phyloP scores from a whole-genome alignment of 1,140 invertebrate species.

The Doryteuthis pealeii region DNA sequence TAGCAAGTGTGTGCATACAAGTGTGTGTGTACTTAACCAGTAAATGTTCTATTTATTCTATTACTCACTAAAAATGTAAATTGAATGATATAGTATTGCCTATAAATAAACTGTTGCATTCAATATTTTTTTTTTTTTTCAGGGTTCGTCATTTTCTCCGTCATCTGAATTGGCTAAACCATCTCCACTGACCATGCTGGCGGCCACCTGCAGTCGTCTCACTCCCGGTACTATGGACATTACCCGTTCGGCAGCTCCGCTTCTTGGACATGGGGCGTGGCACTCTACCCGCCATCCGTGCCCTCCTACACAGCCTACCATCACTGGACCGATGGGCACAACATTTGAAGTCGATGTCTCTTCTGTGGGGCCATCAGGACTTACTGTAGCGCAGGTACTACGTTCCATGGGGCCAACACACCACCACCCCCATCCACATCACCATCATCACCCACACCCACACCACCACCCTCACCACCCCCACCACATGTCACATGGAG shows the following conservation, averaged over 20 bases:
- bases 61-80: no score
- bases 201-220: conserved; percentile 20
- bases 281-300: conserved; percentile 15
- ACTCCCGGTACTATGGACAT: conserved; percentile 3
- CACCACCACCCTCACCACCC: conserved; percentile 22
- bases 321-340: neutral
- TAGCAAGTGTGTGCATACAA: no score
- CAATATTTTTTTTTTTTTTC: neutral
- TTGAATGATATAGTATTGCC: no score
- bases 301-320: conserved; percentile 18
- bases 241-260: neutral
- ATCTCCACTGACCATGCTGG: conserved; percentile 17
- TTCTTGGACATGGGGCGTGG: neutral
- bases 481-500: conserved; percentile 18
- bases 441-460: conserved; percentile 19
- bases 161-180: conserved; percentile 1
- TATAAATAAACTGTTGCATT: no score
- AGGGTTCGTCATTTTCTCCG: neutral
- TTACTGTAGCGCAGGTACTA: neutral
- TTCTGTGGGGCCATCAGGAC: neutral
- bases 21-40: no score
- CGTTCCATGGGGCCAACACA: neutral
- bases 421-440: conserved; percentile 10
- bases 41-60: no score
- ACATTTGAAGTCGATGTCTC: neutral